These are phyloP conservation scores for Apodemia duryi DNA, from an alignment of 2,888 invertebrate genomes.

Conservation along the genomic window DNA sequence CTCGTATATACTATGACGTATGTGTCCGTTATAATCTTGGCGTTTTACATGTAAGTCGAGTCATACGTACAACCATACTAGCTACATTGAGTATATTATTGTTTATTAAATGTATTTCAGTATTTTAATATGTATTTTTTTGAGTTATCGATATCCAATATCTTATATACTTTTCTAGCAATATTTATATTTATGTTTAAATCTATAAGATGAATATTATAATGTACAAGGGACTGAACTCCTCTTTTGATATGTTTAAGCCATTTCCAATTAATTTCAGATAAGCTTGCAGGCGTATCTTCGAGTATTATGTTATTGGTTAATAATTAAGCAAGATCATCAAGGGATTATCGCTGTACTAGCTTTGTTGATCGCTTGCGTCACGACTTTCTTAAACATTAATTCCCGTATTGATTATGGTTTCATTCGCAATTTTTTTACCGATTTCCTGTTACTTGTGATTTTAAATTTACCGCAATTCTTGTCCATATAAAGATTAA, in stretches of 20 bases:
- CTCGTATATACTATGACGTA: too few species aligned
- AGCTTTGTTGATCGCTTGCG: neutral
- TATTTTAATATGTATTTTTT: too few species aligned
- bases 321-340: constrained; percentile 13
- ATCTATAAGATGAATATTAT: neutral
- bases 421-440: neutral
- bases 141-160: too few species aligned
- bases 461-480: too few species aligned
- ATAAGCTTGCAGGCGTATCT: constrained; percentile 8
- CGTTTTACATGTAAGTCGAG: too few species aligned
- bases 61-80: too few species aligned
- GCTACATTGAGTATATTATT: too few species aligned
- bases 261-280: constrained; percentile 13
- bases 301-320: constrained; percentile 13
- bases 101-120: too few species aligned
- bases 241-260: neutral
- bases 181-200: neutral
- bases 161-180: too few species aligned
- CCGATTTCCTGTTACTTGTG: too few species aligned
- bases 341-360: neutral
- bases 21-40: too few species aligned
- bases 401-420: neutral
- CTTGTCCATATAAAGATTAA: too few species aligned
- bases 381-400: neutral
- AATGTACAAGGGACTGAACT: neutral